Evolutionary conservation across 2,888 invertebrate genomes (phyloP).

Genomic region (Zootermopsis nevadensis): DNA sequence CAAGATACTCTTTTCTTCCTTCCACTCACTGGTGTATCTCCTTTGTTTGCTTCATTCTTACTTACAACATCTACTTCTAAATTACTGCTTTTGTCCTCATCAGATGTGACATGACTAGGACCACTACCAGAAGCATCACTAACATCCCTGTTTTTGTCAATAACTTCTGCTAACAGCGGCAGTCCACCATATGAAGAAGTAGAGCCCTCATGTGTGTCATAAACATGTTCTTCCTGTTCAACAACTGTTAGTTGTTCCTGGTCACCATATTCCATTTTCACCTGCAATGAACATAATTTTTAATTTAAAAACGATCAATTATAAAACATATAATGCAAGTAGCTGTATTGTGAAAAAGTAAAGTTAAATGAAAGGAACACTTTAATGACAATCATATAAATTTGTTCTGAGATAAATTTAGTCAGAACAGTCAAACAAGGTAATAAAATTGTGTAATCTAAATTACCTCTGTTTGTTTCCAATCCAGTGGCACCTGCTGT

Average conservation of each 20-base stretch:
- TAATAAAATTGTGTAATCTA: background rate
- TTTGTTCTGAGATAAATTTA: too few species aligned
- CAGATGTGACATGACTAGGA: background rate
- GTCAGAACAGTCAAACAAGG: background rate
- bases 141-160: background rate
- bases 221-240: background rate
- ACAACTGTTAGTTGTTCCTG: background rate
- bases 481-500: slow-evolving; percentile 9
- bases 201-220: background rate
- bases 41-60: background rate
- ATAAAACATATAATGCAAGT: too few species aligned
- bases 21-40: background rate
- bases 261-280: slow-evolving; percentile 4
- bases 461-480: slow-evolving; percentile 21
- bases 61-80: background rate
- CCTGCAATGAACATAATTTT: background rate
- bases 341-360: too few species aligned
- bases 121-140: background rate
- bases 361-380: too few species aligned
- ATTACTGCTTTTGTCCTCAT: background rate
- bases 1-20: slow-evolving; percentile 54
- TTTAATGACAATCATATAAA: too few species aligned
- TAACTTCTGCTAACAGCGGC: background rate
- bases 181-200: slow-evolving; percentile 7
- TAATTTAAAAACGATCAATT: too few species aligned